These are phyloP conservation scores for Channa maculata DNA, from an alignment of 2,113 vertebrate species.

Conservation along the genomic window DNA sequence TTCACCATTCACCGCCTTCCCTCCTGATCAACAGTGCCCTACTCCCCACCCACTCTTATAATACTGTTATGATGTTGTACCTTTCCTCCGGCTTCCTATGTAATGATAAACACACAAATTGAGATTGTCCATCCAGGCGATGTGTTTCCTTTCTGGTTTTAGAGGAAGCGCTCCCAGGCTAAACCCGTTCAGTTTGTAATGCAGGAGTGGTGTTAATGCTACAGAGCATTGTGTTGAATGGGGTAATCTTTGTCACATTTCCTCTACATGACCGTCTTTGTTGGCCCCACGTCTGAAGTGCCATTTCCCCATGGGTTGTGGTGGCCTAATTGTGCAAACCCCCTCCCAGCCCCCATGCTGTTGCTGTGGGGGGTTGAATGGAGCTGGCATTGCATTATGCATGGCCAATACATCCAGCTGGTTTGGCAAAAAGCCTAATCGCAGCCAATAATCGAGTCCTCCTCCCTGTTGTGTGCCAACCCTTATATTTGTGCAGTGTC, in stretches of 20 bases:
- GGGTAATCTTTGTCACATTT: conserved; percentile 64
- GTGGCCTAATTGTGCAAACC: conserved; percentile 62
- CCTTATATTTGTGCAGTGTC: background rate
- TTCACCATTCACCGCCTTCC: conserved; percentile 1
- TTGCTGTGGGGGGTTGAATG: conserved; percentile 33
- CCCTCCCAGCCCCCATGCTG: conserved; percentile 9
- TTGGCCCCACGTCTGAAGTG: conserved; percentile 59
- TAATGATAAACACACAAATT: conserved; percentile 42
- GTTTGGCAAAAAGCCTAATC: conserved; percentile 40
- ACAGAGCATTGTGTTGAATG: conserved; percentile 31
- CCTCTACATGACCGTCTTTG: conserved; percentile 49
- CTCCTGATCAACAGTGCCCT: conserved; percentile 17
- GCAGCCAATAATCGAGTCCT: conserved; percentile 12
- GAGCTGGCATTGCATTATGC: conserved; percentile 31
- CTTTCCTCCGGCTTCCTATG: conserved; percentile 41
- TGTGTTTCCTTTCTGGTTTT: conserved; percentile 25
- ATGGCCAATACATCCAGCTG: conserved; percentile 53
- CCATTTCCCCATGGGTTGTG: conserved; percentile 51
- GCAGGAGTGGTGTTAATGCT: conserved; percentile 17
- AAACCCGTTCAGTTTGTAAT: background rate
- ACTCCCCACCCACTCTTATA: conserved; percentile 11
- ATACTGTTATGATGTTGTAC: conserved; percentile 24
- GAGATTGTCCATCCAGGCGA: conserved; percentile 21
- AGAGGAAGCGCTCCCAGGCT: conserved; percentile 32
- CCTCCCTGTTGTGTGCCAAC: background rate